Conservation (phyloP, 1,140 invertebrate species). For the Aradophagus sp. region DNA sequence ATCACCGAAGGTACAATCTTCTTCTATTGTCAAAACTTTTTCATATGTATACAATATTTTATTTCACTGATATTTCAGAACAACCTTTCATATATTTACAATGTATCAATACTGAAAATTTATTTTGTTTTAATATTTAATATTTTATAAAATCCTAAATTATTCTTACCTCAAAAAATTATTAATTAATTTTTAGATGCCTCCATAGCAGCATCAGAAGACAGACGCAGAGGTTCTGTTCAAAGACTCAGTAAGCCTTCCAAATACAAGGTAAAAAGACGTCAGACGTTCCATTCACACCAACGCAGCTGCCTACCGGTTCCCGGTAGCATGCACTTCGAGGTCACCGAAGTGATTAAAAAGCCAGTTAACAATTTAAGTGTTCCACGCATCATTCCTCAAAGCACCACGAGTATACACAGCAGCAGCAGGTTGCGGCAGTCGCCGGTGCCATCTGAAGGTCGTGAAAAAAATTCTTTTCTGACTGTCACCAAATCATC, state of each 20-base stretch:
- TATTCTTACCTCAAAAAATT: neutral
- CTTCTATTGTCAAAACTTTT: too few relatives aligned
- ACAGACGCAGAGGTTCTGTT: conserved; percentile 61
- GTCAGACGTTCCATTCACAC: conserved; percentile 72
- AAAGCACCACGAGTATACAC: conserved; percentile 37
- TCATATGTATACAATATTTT: too few relatives aligned
- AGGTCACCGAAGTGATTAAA: conserved; percentile 69
- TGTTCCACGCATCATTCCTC: conserved; percentile 69
- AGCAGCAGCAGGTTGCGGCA: conserved; percentile 48
- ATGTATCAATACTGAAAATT: too few relatives aligned
- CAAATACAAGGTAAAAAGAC: conserved; percentile 69
- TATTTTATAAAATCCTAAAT: neutral
- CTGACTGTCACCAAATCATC: conserved; percentile 57
- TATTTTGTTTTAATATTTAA: too few relatives aligned
- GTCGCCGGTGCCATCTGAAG: conserved; percentile 40
- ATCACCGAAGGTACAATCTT: conserved; percentile 61
- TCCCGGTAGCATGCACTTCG: conserved; percentile 67
- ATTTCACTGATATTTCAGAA: too few relatives aligned
- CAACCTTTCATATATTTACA: too few relatives aligned
- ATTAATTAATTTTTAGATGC: conserved; percentile 49
- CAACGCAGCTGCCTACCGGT: conserved; percentile 64
- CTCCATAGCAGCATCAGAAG: conserved; percentile 60
- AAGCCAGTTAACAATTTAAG: conserved; percentile 69
- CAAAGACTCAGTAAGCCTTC: conserved; percentile 62
- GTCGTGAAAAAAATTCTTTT: conserved; percentile 58